phyloP scores from a whole-genome alignment of 2,888 invertebrate genomes.

The Plebejus anna region DNA sequence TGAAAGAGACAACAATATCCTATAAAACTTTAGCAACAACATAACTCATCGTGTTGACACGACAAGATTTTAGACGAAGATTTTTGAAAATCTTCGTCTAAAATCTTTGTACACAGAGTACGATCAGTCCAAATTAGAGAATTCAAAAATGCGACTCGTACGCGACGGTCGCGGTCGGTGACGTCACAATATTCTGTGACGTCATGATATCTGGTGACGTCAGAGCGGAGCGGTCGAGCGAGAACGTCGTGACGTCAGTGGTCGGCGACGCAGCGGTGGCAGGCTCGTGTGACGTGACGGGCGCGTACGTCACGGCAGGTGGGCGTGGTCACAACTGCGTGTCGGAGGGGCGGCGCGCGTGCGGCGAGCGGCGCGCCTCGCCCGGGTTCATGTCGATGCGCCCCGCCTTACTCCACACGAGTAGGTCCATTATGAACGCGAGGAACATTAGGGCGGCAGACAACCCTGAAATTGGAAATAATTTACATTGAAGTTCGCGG shows the following conservation, averaged over 20 bases:
- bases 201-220: neutral
- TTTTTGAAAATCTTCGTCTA: neutral
- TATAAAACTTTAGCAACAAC: neutral
- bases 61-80: too few species aligned
- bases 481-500: too few species aligned
- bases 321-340: slow-evolving; percentile 61
- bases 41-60: neutral
- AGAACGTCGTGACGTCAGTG: neutral
- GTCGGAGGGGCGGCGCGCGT: slow-evolving; percentile 44
- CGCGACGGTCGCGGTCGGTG: slow-evolving; percentile 31
- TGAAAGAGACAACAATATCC: neutral
- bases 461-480: slow-evolving; percentile 80
- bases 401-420: slow-evolving; percentile 94
- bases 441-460: slow-evolving; percentile 91
- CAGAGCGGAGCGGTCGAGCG: neutral
- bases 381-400: slow-evolving; percentile 86
- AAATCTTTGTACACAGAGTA: neutral
- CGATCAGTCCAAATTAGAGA: neutral
- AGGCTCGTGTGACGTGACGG: neutral
- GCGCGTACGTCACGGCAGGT: neutral
- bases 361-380: slow-evolving; percentile 42
- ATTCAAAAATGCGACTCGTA: slow-evolving; percentile 60
- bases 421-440: slow-evolving; percentile 92
- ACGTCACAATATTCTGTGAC: neutral
- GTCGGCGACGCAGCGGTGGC: neutral